Percentiles rank a stretch among this genome's conserved stretches.
Evolutionary conservation across 2,797 vertebrate species (phyloP).

Genomic region (Pantherophis alleghaniensis): DNA sequence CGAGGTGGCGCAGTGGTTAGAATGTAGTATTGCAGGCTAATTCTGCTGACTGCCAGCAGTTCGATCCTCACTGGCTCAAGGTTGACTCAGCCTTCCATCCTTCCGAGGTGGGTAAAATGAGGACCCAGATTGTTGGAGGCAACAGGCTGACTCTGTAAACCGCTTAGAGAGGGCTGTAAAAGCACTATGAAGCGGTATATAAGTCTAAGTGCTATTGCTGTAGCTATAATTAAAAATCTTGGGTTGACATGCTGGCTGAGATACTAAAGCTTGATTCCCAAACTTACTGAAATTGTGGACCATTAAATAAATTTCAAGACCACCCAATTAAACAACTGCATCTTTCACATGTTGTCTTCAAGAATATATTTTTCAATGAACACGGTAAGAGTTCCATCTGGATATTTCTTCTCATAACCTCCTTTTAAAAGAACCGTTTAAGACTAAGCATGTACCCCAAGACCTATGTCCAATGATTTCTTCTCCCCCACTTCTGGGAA

Average conservation of each 20-base stretch:
- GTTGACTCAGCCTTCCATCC: no score
- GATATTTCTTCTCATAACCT: background rate
- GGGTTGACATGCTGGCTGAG: background rate
- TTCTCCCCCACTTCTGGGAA: background rate
- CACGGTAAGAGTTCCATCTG: background rate
- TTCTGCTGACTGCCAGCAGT: no score
- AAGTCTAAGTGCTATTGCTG: no score
- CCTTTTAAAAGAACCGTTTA: background rate
- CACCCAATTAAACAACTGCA: background rate
- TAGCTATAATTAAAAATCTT: background rate
- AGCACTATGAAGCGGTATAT: no score
- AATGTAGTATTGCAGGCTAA: no score
- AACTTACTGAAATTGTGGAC: background rate
- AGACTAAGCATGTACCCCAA: background rate
- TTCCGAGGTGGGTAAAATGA: no score
- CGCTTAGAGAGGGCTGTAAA: no score
- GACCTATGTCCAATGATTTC: background rate
- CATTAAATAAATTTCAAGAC: background rate
- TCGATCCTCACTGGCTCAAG: no score
- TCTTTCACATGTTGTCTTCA: background rate
- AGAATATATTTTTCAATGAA: background rate
- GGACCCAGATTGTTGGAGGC: no score
- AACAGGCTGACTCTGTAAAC: no score
- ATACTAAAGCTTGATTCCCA: background rate
- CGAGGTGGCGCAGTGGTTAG: no score